Base-by-base conservation (phyloP, 1,140 invertebrate genomes). In the Drosophila triauraria region DNA sequence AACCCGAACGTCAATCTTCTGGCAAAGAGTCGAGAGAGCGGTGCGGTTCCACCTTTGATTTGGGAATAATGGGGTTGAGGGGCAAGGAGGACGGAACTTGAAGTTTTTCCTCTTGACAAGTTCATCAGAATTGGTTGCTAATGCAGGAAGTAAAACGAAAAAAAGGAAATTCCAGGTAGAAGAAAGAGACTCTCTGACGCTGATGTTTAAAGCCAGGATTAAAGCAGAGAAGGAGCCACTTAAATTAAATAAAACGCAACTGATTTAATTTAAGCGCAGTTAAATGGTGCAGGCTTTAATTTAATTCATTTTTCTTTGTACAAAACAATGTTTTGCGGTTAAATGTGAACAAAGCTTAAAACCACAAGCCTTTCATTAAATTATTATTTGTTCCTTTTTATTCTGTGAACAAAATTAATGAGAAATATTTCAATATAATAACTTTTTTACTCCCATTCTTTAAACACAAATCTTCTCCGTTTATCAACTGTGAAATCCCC, bases 81-180 rank as follows among this genome's bases (percentile, higher is more conserved):
- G 27, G 67, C 30, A 17, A 17, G 25, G 30, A 25, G 32, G 20
- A 42, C 51, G 65, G 51, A 70, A 58, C 51, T 35, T 13, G 20
- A 48, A 50, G 27, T 67, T 72, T 72, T 38, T 70, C 65, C 69
- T 27, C 43, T 50, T 50, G 67, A 72, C 69, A 60, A 72, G 67
- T 42, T 72, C 67, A 72, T 72, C 69, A 60, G 54, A 59, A 72
- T 35, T 51, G 32, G 67, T 72, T 48, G 67, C 67, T 71, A 72
- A 71, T 71, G 53, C 62, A 70, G 67, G 69, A 72, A 38, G 53
- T 35, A 30, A 71, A 43, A 38, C 4, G 30, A 46, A 56, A 47
- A 15, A 15, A 25, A 70, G 20, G 25, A 23, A 56, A 68, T 64
- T 68, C 57, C 20, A 12, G 23, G 27, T 57, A 43, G 5, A 42